Evolutionary conservation across 2,888 invertebrate genomes (phyloP).

Genomic region (Agriopis marginaria): DNA sequence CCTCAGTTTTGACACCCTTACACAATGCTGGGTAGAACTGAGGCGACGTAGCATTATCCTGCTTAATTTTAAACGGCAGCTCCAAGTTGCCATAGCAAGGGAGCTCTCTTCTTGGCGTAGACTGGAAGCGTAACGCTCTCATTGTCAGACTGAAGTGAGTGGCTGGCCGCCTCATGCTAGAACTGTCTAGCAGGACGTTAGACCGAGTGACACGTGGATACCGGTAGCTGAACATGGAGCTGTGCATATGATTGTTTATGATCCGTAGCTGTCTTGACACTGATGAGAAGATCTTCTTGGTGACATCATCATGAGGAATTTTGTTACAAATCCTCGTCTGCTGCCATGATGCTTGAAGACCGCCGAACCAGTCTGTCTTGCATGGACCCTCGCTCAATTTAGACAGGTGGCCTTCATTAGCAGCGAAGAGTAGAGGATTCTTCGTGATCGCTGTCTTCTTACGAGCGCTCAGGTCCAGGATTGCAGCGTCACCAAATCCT

Average conservation of each 20-base stretch:
- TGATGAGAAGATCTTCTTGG: conserved; percentile 74
- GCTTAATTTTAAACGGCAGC: conserved; percentile 77
- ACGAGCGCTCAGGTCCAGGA: conserved; percentile 64
- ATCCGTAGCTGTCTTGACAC: conserved; percentile 76
- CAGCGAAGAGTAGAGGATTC: conserved; percentile 69
- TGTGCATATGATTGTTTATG: conserved; percentile 77
- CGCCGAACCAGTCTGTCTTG: conserved; percentile 66
- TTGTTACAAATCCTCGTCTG: conserved; percentile 68
- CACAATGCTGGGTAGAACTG: conserved; percentile 68
- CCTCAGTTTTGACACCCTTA: conserved; percentile 61
- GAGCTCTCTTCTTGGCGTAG: conserved; percentile 72
- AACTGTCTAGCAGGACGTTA: conserved; percentile 74
- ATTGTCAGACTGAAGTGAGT: conserved; percentile 71
- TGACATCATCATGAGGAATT: conserved; percentile 68
- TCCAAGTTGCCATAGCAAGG: conserved; percentile 83
- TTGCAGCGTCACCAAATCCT: conserved; percentile 70
- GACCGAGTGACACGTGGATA: conserved; percentile 79
- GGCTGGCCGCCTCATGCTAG: conserved; percentile 63
- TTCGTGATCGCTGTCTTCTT: conserved; percentile 58
- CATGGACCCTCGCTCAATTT: conserved; percentile 55
- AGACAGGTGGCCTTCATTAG: conserved; percentile 48
- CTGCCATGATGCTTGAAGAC: conserved; percentile 70
- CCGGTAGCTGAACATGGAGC: conserved; percentile 75
- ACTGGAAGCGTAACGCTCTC: conserved; percentile 76
- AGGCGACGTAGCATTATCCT: conserved; percentile 62